A percentile compares a stretch with the other conserved stretches of the same genome.
Evolutionary conservation across 1,140 invertebrate species (phyloP).

Genomic region (Ruditapes philippinarum): DNA sequence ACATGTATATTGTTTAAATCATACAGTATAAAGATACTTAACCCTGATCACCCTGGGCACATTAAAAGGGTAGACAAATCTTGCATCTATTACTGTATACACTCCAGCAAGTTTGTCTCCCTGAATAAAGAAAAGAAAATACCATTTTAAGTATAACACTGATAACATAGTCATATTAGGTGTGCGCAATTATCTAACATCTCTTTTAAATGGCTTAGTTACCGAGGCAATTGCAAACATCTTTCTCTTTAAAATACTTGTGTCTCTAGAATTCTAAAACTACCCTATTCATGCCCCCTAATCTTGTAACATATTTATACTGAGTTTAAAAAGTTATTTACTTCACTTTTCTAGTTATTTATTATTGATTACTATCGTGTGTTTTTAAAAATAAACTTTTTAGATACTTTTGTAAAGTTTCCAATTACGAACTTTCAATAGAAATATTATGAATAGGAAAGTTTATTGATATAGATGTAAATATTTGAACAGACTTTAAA

Average conservation of each 20-base stretch:
- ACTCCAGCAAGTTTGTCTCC: too few relatives aligned
- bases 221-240: neutral
- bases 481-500: conserved; percentile 6
- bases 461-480: neutral
- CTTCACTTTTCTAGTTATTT: too few relatives aligned
- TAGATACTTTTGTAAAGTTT: neutral
- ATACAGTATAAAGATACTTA: too few relatives aligned
- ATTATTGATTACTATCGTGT: neutral
- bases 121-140: too few relatives aligned
- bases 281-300: too few relatives aligned
- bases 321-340: too few relatives aligned
- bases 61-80: too few relatives aligned
- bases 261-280: neutral
- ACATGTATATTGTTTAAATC: too few relatives aligned
- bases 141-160: neutral
- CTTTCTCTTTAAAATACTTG: neutral
- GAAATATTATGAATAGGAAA: conserved; percentile 7
- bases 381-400: neutral
- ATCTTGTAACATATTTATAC: too few relatives aligned
- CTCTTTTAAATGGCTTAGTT: neutral
- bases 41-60: too few relatives aligned
- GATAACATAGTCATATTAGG: neutral
- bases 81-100: too few relatives aligned
- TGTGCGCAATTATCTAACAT: neutral
- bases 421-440: neutral